These are phyloP conservation scores for Meiosimyza platycephala DNA, from an alignment of 2,888 invertebrate genomes.

Conservation along the genomic window DNA sequence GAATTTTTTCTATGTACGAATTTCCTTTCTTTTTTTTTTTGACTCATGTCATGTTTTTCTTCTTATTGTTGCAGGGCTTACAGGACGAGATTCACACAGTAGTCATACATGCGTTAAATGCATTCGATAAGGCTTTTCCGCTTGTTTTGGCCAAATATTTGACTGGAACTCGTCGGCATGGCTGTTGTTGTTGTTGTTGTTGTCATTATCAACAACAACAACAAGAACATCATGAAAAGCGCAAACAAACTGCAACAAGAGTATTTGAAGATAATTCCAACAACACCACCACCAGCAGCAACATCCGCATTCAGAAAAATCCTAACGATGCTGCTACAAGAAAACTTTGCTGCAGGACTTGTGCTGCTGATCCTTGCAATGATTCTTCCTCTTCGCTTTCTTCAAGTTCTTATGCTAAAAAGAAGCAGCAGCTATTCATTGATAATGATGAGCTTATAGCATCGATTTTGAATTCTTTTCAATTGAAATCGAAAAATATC, in stretches of 20 bases:
- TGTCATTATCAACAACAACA: constrained; percentile 57
- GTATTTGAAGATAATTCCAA: constrained; percentile 45
- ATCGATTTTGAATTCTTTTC: constrained; percentile 65
- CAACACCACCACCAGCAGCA: constrained; percentile 45
- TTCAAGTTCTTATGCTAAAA: constrained; percentile 1
- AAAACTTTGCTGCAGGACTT: constrained; percentile 26
- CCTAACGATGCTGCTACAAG: constrained; percentile 42
- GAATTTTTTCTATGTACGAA: constrained; percentile 10
- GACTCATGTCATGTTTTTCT: constrained; percentile 28
- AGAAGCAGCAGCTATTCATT: constrained; percentile 47
- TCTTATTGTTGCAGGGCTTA: constrained; percentile 59
- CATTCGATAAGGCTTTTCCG: constrained; percentile 67
- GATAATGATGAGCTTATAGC: constrained; percentile 66
- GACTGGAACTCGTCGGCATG: constrained; percentile 54
- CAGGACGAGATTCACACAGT: constrained; percentile 68
- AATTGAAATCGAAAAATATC: constrained; percentile 61
- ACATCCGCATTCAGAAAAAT: constrained; percentile 45
- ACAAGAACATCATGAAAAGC: constrained; percentile 38
- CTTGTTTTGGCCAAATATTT: constrained; percentile 66
- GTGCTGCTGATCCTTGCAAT: constrained; percentile 12
- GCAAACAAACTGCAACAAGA: constrained; percentile 52
- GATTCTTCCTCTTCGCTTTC: not conserved
- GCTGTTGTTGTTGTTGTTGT: constrained; percentile 1
- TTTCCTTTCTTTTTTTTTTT: constrained; percentile 1
- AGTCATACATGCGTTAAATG: constrained; percentile 67